Percentiles rank a stretch among this genome's conserved stretches.
These are phyloP conservation scores for Agrilus planipennis DNA, from an alignment of 1,140 invertebrate species.

Conservation along the genomic window DNA sequence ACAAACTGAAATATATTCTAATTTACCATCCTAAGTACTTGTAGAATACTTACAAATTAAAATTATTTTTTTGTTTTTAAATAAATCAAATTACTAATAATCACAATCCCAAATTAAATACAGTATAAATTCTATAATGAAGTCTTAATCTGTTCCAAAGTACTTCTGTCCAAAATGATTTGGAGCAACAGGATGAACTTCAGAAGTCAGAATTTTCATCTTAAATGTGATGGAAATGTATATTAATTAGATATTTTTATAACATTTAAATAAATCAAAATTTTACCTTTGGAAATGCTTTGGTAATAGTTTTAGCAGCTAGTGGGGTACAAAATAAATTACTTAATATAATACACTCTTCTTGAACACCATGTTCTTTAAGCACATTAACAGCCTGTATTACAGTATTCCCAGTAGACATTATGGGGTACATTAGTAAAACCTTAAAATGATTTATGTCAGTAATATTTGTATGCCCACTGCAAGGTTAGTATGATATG, in stretches of 20 bases:
- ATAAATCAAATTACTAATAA: too few relatives aligned
- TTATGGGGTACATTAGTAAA: conserved; percentile 96
- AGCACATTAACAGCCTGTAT: conserved; percentile 86
- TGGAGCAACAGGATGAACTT: conserved; percentile 88
- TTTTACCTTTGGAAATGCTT: conserved; percentile 68
- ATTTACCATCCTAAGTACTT: too few relatives aligned
- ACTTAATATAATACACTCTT: conserved; percentile 88
- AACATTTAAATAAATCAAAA: too few relatives aligned
- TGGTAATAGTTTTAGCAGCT: conserved; percentile 75
- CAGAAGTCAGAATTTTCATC: conserved; percentile 91
- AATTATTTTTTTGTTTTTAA: too few relatives aligned
- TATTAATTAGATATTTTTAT: too few relatives aligned
- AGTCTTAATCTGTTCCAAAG: conserved; percentile 88
- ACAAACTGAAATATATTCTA: too few relatives aligned
- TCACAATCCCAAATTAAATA: too few relatives aligned
- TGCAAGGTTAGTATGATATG: too few relatives aligned
- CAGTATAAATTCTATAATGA: conserved; percentile 1
- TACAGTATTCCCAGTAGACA: conserved; percentile 95
- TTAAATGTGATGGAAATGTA: too few relatives aligned
- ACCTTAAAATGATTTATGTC: conserved; percentile 37
- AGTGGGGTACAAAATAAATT: conserved; percentile 94
- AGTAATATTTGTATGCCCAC: too few relatives aligned
- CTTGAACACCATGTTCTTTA: conserved; percentile 83
- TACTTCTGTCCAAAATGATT: conserved; percentile 98
- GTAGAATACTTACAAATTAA: too few relatives aligned